Evolutionary conservation across 2,888 invertebrate genomes (phyloP), one percentile per base, ranked within the genome.

Genomic region (Pammene aurita): DNA sequence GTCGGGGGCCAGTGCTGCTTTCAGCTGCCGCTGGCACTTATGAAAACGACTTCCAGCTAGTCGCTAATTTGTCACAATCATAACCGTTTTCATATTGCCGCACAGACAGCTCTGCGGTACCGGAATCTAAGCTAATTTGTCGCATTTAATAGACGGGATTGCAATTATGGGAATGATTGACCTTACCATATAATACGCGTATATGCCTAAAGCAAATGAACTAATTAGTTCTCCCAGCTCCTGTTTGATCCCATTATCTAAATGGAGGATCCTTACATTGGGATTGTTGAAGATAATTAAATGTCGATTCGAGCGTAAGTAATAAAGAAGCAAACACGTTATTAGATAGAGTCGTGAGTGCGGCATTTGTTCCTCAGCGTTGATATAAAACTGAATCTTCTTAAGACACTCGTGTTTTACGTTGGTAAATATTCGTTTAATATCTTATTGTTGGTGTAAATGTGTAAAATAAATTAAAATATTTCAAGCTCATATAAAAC

Each of bases 11-110:
- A 13, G 18, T 56, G 14, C 7, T 16, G 46, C 62, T 13, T 72
- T 64, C 73, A 64, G 38, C 76, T 80, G 80, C 67, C 72, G 64
- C 69, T 78, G 80, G 77, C 83, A 76, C 76, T 79, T 76, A 79
- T 78, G 77, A 74, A 78, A 81, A 83, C 83, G 79, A 79, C 75
- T 78, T 78, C 65, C 69, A 60, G 54, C 68, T 65, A 55, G 60
- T 54, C 67, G 35, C 54, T 54, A 69, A 72, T 74, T 72, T 72
- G 67, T 63, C 64, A 60, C 62, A 69, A 71, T 71, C 71, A 72
- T 73, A 72, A 67, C 44, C 26, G 48, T 46, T 62, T 72, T 66
- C 73, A 71, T 70, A 72, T 72, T 62, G 26, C 55, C 56, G 66
- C 18, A 11, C 74, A 74, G 72, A 70, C 73, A 18, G 18, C 11